These are phyloP conservation scores for Eonycteris spelaea DNA, from an alignment of 2,113 vertebrate species.

Conservation along the genomic window DNA sequence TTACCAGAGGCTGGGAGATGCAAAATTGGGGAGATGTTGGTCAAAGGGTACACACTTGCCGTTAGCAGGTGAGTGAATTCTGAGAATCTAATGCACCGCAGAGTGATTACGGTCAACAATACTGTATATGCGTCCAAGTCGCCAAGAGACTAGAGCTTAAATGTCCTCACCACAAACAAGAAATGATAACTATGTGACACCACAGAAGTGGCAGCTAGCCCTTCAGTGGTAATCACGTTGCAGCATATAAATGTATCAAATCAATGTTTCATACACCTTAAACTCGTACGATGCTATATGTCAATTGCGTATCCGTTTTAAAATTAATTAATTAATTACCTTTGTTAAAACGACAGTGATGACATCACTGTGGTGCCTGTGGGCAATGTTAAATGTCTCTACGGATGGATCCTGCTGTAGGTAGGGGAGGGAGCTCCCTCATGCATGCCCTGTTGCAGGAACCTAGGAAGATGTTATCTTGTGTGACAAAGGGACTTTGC, in stretches of 20 bases:
- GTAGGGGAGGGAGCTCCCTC: not conserved
- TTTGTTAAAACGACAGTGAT: not conserved
- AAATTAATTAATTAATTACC: not conserved
- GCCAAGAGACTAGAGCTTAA: not conserved
- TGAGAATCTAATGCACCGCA: not conserved
- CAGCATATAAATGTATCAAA: not conserved
- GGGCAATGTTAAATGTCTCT: not conserved
- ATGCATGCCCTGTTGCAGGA: not conserved
- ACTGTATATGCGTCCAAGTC: not conserved
- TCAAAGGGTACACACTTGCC: not conserved
- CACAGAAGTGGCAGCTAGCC: not conserved
- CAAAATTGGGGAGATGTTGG: not conserved
- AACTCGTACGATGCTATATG: not conserved
- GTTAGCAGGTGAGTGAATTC: not conserved
- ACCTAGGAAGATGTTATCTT: not conserved
- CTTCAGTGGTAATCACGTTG: not conserved
- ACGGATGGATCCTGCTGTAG: not conserved
- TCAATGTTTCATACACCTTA: not conserved
- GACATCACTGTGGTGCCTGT: not conserved
- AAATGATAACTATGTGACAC: not conserved
- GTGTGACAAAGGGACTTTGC: not conserved
- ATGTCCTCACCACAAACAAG: not conserved
- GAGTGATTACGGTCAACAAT: not conserved
- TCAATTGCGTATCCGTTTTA: not conserved
- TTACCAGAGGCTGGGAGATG: not conserved